phyloP scores from a whole-genome alignment of 2,888 invertebrate genomes.

The Harpalus rubripes region DNA sequence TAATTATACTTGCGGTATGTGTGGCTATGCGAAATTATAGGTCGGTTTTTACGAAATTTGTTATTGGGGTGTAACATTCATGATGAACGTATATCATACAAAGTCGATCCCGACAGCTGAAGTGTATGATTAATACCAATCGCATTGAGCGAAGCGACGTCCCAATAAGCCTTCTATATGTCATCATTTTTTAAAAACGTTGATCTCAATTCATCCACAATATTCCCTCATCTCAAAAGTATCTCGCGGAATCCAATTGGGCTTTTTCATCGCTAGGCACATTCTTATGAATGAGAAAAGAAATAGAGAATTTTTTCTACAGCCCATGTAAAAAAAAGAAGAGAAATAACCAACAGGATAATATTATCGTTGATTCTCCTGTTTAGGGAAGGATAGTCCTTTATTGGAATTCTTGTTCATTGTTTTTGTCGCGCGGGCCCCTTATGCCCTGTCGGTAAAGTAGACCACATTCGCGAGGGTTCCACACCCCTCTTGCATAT shows the following conservation, averaged over 20 bases:
- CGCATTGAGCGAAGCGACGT: constrained; percentile 35
- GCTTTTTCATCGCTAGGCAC: constrained; percentile 44
- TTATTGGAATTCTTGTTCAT: constrained; percentile 48
- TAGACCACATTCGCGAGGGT: constrained; percentile 9
- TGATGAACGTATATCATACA: constrained; percentile 2
- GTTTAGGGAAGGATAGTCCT: constrained; percentile 39
- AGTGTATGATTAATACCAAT: constrained; percentile 17
- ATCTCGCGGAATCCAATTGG: constrained; percentile 42
- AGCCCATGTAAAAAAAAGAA: constrained; percentile 46
- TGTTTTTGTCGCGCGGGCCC: constrained; percentile 18
- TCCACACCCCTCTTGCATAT: constrained; percentile 20
- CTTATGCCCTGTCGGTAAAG: constrained; percentile 26
- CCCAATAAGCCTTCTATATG: constrained; percentile 17
- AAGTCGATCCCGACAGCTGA: constrained; percentile 12
- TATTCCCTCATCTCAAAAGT: constrained; percentile 25
- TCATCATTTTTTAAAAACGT: constrained; percentile 48
- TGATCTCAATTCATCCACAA: constrained; percentile 49
- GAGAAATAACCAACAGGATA: constrained; percentile 55
- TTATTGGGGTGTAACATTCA: constrained; percentile 1
- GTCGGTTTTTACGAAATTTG: not conserved
- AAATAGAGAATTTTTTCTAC: constrained; percentile 58
- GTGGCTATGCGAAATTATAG: too few species aligned
- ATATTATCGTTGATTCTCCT: constrained; percentile 52
- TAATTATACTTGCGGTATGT: too few species aligned
- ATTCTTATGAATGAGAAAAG: constrained; percentile 54